Evolutionary conservation across 2,797 vertebrate species (phyloP).

Genomic region (Helicolenus hilgendorfi): DNA sequence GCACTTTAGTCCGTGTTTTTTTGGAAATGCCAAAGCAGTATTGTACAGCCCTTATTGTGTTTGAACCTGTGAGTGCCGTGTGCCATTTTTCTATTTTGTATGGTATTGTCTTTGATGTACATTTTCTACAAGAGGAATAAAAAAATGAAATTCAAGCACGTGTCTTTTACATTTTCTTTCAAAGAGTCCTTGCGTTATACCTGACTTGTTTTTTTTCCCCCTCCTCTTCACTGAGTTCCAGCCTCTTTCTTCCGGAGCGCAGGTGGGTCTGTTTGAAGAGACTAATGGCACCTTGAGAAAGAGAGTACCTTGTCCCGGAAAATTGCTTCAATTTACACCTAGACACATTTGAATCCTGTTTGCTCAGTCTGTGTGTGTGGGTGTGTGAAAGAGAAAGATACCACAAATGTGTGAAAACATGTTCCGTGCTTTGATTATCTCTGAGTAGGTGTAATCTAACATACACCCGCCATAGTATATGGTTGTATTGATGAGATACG

Average conservation of each 20-base stretch:
- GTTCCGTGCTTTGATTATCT: background rate
- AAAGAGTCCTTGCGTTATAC: background rate
- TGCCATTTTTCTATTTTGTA: conserved; percentile 92
- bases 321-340: conserved; percentile 61
- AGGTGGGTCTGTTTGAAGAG: conserved; percentile 71
- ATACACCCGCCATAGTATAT: background rate
- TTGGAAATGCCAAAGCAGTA: conserved; percentile 96
- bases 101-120: conserved; percentile 87
- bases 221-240: background rate
- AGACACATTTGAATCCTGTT: conserved; percentile 52
- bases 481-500: conserved; percentile 20
- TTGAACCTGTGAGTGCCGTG: conserved; percentile 80
- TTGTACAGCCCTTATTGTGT: conserved; percentile 89
- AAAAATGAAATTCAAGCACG: conserved; percentile 61
- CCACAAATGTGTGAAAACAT: conserved; percentile 48
- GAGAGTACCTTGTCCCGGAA: conserved; percentile 24
- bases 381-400: background rate
- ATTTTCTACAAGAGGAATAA: conserved; percentile 87
- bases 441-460: conserved; percentile 3
- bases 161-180: conserved; percentile 31
- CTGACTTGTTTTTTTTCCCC: background rate
- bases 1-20: conserved; percentile 96
- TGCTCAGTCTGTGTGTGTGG: conserved; percentile 20
- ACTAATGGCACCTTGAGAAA: conserved; percentile 64
- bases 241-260: background rate